Percentiles rank a stretch among this genome's conserved stretches.
Evolutionary conservation across 2,113 vertebrate genomes (phyloP).

Genomic region (Butorides virescens): DNA sequence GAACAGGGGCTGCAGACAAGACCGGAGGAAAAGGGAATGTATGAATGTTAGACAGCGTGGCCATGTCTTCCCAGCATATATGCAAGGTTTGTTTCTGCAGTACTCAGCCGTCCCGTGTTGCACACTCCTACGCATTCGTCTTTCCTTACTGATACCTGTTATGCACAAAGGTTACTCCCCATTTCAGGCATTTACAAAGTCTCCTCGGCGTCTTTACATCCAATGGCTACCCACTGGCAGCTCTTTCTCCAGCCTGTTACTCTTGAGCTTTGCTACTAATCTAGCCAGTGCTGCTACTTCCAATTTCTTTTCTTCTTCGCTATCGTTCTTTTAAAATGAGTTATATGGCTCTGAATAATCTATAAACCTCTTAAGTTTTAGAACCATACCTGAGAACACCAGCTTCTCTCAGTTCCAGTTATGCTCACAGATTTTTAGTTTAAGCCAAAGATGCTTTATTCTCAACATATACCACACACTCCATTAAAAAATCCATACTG

Average conservation of each 20-base stretch:
- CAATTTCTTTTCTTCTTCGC: slow-evolving; percentile 27
- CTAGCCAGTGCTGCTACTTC: slow-evolving; percentile 11
- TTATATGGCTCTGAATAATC: slow-evolving; percentile 33
- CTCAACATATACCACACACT: not conserved
- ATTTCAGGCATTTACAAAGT: not conserved
- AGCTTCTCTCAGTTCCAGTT: slow-evolving; percentile 23
- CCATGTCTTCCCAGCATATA: not conserved
- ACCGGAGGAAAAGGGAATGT: not conserved
- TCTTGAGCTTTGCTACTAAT: slow-evolving; percentile 14
- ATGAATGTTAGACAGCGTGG: accelerated
- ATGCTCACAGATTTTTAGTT: not conserved
- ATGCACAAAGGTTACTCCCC: not conserved
- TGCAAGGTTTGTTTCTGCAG: not conserved
- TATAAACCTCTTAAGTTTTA: slow-evolving; percentile 37
- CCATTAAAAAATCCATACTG: slow-evolving; percentile 36
- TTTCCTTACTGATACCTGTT: not conserved
- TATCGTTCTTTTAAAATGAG: slow-evolving; percentile 26
- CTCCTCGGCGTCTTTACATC: not conserved
- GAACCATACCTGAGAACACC: slow-evolving; percentile 2
- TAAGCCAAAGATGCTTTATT: slow-evolving; percentile 31
- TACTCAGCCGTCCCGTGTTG: not conserved
- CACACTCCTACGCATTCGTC: not conserved
- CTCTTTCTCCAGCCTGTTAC: not conserved
- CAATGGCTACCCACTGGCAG: not conserved
- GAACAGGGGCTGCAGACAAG: accelerated